Evolutionary conservation across 2,888 invertebrate genomes (phyloP).

Genomic region (Lucinisca nassula): DNA sequence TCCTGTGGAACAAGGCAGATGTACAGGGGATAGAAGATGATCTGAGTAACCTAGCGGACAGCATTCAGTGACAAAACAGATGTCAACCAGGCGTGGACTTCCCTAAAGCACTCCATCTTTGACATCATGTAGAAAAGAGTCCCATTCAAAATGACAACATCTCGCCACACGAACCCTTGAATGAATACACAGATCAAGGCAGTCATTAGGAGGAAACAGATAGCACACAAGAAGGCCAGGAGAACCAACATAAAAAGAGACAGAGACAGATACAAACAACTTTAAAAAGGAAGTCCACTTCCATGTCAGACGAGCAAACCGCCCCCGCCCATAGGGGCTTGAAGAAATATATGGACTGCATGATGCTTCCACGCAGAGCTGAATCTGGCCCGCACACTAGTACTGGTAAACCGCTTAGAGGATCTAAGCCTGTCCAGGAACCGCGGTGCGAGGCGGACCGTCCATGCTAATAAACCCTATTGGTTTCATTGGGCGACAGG

Average conservation of each 20-base stretch:
- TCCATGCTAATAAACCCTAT: no score
- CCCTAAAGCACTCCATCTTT: not conserved
- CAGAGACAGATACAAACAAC: not conserved
- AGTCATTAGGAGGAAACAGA: conserved; percentile 1
- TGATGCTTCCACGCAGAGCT: no score
- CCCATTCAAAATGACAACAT: conserved; percentile 27
- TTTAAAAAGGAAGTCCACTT: no score
- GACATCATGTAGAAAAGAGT: not conserved
- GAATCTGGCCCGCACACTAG: no score
- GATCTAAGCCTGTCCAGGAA: no score
- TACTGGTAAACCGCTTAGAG: no score
- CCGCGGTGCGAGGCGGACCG: no score
- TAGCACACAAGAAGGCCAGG: not conserved
- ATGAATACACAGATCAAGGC: conserved; percentile 15
- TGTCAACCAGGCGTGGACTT: not conserved
- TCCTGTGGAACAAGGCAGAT: conserved; percentile 10
- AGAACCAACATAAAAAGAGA: conserved; percentile 7
- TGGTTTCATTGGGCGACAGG: no score
- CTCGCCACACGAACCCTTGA: conserved; percentile 15
- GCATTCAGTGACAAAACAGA: not conserved
- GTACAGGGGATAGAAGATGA: not conserved
- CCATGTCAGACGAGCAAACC: no score
- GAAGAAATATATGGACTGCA: no score
- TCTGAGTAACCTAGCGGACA: not conserved
- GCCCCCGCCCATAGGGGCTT: no score